Evolutionary conservation across 2,797 vertebrate genomes (phyloP).

Genomic region (Crenichthys baileyi): DNA sequence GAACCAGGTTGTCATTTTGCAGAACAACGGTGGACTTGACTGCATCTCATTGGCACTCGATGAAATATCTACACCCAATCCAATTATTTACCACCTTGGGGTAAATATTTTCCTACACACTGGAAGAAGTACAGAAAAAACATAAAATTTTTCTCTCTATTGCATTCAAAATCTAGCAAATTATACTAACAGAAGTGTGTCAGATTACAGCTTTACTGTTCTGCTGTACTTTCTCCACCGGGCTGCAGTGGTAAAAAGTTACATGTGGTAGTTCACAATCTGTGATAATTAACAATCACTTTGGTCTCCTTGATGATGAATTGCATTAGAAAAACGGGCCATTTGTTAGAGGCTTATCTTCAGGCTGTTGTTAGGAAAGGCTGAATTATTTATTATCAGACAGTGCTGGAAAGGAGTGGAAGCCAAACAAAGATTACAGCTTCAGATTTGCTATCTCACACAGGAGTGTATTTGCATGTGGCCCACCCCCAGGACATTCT

Average conservation of each 20-base stretch:
- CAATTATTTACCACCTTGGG: constrained; percentile 47
- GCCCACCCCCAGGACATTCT: constrained; percentile 34
- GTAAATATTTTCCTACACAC: constrained; percentile 3
- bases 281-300: constrained; percentile 66
- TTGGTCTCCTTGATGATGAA: constrained; percentile 61
- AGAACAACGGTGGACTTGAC: constrained; percentile 50
- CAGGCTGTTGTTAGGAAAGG: constrained; percentile 52
- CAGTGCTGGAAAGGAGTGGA: constrained; percentile 53
- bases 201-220: constrained; percentile 10
- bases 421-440: constrained; percentile 61
- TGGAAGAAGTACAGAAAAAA: constrained; percentile 1
- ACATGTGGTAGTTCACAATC: constrained; percentile 32
- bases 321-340: constrained; percentile 44
- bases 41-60: constrained; percentile 13
- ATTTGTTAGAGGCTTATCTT: constrained; percentile 75
- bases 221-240: constrained; percentile 3
- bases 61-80: constrained; percentile 46
- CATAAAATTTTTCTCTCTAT: constrained; percentile 32
- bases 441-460: constrained; percentile 50
- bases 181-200: constrained; percentile 35
- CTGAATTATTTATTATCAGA: constrained; percentile 67
- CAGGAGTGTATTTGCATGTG: constrained; percentile 40
- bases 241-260: constrained; percentile 3
- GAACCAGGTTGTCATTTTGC: constrained; percentile 47
- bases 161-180: constrained; percentile 46